Evolutionary conservation across 2,888 invertebrate species (phyloP), one percentile per base, ranked within the genome.

Genomic region (Aphidius colemani): DNA sequence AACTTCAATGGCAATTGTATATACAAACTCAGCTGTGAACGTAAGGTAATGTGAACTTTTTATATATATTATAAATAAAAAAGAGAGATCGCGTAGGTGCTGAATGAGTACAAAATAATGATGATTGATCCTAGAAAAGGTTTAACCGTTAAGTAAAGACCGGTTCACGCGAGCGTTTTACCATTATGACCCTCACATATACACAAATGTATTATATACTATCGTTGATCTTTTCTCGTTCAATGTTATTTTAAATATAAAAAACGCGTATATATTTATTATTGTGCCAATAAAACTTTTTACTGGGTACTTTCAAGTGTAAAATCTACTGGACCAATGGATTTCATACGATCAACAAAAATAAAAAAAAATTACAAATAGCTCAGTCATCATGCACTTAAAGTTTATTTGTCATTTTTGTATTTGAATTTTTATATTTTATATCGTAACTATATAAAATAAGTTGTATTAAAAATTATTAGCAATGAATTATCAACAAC

Each of bases 61-160:
- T 10, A 44, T 18, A 56, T 43, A 56, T 6, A 10, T 18, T 10
- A 11, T 56, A 44, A 56, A 56, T 56, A 56, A 44, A 43, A 44
- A 18, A 44, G 43, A 50, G 43, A 13, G 46, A 50, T 30, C 65
- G 74, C 72, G 75, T 75, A 72, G 75, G 75, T 73, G 75, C 72
- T 71, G 73, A 67, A 72, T 68, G 69, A 67, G 68, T 65, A 67
- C 70, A 69, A 72, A 75, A 76, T 75, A 75, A 76, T 72, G 74
- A 76, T 75, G 75, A 76, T 75, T 73, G 75, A 75, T 74, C 72
- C 73, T 66, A 69, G 70, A 69, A 74, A 73, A 73, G 71, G 69
- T 69, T 71, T 73, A 74, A 71, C 72, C 75, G 72, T 73, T 75
- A 69, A 73, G 72, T 70, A 66, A 72, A 72, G 72, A 74, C 74